Base-by-base conservation (phyloP, 2,797 vertebrate genomes). In the Bryconaethiops microstoma region DNA sequence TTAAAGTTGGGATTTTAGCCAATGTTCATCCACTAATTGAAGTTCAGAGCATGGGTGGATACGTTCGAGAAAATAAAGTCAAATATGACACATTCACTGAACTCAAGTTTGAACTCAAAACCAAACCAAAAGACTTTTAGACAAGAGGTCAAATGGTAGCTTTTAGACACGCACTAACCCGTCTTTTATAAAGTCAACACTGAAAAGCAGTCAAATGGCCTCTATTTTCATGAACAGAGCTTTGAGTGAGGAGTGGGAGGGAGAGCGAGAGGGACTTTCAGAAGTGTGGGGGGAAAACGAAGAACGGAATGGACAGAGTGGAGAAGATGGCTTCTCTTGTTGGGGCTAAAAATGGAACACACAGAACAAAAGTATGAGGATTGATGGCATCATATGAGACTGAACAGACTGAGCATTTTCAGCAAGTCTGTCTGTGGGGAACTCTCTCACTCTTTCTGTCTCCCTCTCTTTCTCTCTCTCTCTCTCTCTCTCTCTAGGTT, bases 331-430 rank as follows among this genome's bases (percentile, higher is more conserved):
- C 83, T 90, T 91, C 89, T 92, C 86, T 91, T 88, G 80, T 77
- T 2, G 2, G 25, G 50, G 87, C 87, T 88, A 90, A 90, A 91
- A 92, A 88, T 76, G 83, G 88, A 87, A 83, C 45, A n/a, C 6
- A 68, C 14, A 78, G 82, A 88, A 88, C 83, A 86, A 88, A 90
- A 80, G 78, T 80, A 86, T 84, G 81, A 88, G 89, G 88, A 88
- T 85, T 87, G 79, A 89, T 88, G 87, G 82, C 83, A 82, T 84
- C 76, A 88, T 83, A 88, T 81, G 86, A 88, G 76, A 78, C 81
- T 19, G 67, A 74, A 73, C 79, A 68, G 65, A 23, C 65, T 64
- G 42, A 69, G 67, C 42, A 80, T 86, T 52, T 35, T 25, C 39
- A 87, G 82, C 75, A 25, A 80, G 76, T 54, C 84, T 82, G 88